Base-by-base conservation (phyloP, 2,888 invertebrate species). In the Mactromeris polynyma region DNA sequence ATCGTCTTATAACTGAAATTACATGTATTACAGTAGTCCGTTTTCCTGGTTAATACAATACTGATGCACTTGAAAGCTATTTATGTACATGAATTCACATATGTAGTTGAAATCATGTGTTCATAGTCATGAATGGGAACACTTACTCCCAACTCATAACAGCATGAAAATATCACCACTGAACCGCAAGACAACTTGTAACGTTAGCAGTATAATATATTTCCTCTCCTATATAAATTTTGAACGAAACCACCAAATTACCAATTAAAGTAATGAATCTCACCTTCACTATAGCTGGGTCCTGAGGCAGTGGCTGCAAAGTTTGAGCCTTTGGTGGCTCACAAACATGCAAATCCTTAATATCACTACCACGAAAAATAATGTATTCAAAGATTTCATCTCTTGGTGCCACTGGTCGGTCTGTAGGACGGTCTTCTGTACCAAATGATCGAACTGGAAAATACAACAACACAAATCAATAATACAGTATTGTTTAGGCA, bases 351-450 rank as follows among this genome's bases (percentile, higher is more conserved):
- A 99, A 98, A 97, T 99, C 99, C 97, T 99, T 99, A 96, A 99
- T 99, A 97, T 99, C 99, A 93, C 98, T 98, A 80, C 99, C 99
- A 94, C 99, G 98, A 97, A 99, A 99, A 94, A 99, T 98, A 96
- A 99, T 99, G 97, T 99, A 99, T 97, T 99, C 99, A 97, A 99
- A 99, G 86, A 99, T 98, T 97, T 99, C 99, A 97, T 98, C 99
- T 97, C 99, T 98, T 33, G 99, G 98, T 84, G 99, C 98, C 87
- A 99, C 99, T 91, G 99, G 99, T 96, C 98, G 98, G 96, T 98
- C 98, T 7, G 99, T 98, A 95, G 99, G 99, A 81, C 99, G 98
- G 96, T 99, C 99, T 97, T 99, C 99, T 64, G 99, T 99, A 86
- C 99, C 99, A 97, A 99, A 99, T 17, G 99, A 99, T 94, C 99